Conservation (phyloP, 2,888 invertebrate genomes). For the Parelbella ahira region DNA sequence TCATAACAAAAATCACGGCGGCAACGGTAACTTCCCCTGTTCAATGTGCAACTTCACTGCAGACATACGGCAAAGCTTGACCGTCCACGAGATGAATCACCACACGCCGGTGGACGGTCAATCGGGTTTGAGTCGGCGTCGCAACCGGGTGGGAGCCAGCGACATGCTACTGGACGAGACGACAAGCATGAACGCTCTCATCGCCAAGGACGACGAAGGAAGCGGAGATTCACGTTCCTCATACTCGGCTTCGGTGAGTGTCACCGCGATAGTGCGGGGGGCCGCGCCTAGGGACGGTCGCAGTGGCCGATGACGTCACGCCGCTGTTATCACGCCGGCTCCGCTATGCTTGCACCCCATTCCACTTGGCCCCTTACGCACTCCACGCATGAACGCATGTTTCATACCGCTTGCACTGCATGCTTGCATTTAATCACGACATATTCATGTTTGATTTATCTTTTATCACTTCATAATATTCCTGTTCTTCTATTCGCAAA, state of each 20-base stretch:
- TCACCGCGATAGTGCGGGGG: slow-evolving; percentile 40
- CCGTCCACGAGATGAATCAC: slow-evolving; percentile 95
- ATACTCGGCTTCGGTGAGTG: slow-evolving; percentile 68
- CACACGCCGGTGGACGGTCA: slow-evolving; percentile 90
- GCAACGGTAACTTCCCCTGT: slow-evolving; percentile 91
- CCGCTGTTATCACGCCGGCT: slow-evolving; percentile 26
- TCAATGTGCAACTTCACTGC: slow-evolving; percentile 94
- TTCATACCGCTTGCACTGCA: slow-evolving; percentile 33
- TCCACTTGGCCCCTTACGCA: slow-evolving; percentile 47
- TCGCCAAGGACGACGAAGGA: slow-evolving; percentile 71
- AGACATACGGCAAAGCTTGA: slow-evolving; percentile 94
- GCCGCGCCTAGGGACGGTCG: slow-evolving; percentile 47
- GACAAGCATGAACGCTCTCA: slow-evolving; percentile 47
- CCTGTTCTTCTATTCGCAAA: no score
- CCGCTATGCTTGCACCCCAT: slow-evolving; percentile 22
- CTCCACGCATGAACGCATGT: slow-evolving; percentile 47
- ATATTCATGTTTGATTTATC: no score
- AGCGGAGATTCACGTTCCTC: slow-evolving; percentile 74
- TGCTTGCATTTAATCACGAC: no score
- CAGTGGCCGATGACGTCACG: slow-evolving; percentile 59
- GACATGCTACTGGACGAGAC: slow-evolving; percentile 71
- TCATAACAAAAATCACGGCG: slow-evolving; percentile 95
- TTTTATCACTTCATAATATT: no score
- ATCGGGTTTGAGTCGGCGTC: slow-evolving; percentile 78
- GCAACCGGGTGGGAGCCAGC: slow-evolving; percentile 88